phyloP scores from a whole-genome alignment of 2,888 invertebrate species.

The Polylopha cassiicola region DNA sequence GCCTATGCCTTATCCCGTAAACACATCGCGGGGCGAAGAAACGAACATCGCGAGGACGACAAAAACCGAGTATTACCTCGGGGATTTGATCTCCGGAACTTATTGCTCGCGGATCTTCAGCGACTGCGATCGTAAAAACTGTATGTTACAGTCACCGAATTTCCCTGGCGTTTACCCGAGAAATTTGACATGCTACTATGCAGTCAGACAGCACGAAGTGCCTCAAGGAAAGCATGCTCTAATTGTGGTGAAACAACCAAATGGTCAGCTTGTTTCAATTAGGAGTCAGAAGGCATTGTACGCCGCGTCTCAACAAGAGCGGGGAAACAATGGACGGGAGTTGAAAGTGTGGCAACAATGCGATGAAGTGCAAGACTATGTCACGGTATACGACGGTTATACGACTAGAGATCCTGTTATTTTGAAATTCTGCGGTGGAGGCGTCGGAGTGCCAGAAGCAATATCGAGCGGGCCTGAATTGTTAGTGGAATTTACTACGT shows the following conservation, averaged over 20 bases:
- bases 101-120: constrained; percentile 95
- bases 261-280: constrained; percentile 90
- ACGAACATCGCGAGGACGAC: constrained; percentile 59
- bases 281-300: constrained; percentile 85
- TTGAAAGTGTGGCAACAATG: constrained; percentile 89
- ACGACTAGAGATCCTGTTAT: constrained; percentile 92
- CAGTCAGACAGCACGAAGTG: constrained; percentile 90
- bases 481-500: constrained; percentile 92
- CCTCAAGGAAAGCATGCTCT: constrained; percentile 92
- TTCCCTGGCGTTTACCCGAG: constrained; percentile 95
- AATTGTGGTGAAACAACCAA: constrained; percentile 89
- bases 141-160: constrained; percentile 93
- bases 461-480: constrained; percentile 92
- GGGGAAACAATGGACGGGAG: constrained; percentile 75
- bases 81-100: constrained; percentile 92
- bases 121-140: constrained; percentile 93
- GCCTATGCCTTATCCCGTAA: constrained; percentile 66
- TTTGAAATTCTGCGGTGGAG: constrained; percentile 93
- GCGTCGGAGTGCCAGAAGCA: constrained; percentile 89
- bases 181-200: constrained; percentile 96
- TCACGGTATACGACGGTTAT: constrained; percentile 92
- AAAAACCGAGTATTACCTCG: constrained; percentile 83
- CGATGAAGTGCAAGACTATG: constrained; percentile 92
- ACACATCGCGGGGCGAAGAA: constrained; percentile 69
- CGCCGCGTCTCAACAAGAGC: constrained; percentile 72